phyloP scores from a whole-genome alignment of 2,888 invertebrate species.

The Cerastis rubricosa region DNA sequence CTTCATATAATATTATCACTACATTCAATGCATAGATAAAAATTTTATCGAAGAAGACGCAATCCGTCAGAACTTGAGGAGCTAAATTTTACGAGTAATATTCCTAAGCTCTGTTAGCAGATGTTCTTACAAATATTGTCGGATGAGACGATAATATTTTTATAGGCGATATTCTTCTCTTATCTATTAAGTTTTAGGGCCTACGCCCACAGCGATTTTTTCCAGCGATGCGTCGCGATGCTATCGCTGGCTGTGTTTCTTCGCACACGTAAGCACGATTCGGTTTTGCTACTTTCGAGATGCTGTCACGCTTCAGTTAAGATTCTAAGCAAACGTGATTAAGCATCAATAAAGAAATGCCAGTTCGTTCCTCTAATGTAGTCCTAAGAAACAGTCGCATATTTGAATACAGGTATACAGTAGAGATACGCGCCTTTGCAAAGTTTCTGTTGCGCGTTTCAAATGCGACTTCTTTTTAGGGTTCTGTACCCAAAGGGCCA shows the following conservation, averaged over 20 bases:
- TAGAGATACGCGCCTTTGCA: not conserved
- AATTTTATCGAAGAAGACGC: not conserved
- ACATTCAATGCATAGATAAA: not conserved
- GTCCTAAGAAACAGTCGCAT: not conserved
- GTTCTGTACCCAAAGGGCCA: too few species aligned
- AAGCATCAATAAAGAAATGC: not conserved
- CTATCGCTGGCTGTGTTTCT: not conserved
- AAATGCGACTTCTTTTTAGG: not conserved
- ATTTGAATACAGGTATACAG: not conserved
- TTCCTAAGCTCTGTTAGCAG: constrained; percentile 21
- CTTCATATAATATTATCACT: not conserved
- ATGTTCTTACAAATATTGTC: constrained; percentile 45
- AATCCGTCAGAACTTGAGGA: constrained; percentile 29
- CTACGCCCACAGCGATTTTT: not conserved
- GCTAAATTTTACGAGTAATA: constrained; percentile 42
- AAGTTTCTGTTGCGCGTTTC: not conserved
- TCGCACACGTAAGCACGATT: not conserved
- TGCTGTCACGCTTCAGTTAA: not conserved
- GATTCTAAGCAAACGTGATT: not conserved
- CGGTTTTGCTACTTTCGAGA: not conserved
- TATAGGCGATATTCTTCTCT: constrained; percentile 15
- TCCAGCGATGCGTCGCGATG: not conserved
- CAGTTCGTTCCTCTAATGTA: not conserved
- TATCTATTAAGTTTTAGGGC: constrained; percentile 2
- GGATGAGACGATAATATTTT: constrained; percentile 29